These are phyloP conservation scores for Drosophila sordidula DNA, from an alignment of 2,888 invertebrate genomes.

Conservation along the genomic window DNA sequence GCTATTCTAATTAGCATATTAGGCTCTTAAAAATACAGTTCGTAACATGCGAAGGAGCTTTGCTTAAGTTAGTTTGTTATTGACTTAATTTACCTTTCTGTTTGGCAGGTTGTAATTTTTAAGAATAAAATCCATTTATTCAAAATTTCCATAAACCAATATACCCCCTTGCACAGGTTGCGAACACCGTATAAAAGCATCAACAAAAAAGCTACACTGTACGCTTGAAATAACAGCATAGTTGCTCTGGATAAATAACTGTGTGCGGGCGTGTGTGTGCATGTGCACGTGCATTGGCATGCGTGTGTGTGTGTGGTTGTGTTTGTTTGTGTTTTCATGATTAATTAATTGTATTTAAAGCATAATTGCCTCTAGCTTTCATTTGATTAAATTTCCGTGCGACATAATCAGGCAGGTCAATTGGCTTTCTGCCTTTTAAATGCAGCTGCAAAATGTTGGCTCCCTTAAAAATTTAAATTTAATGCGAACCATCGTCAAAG, in stretches of 20 bases:
- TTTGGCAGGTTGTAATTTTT: too few species aligned
- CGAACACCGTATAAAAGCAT: not conserved
- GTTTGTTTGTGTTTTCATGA: constrained; percentile 59
- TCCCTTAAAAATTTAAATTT: constrained; percentile 28
- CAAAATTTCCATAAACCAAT: not conserved
- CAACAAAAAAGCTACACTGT: constrained; percentile 40
- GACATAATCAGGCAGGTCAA: constrained; percentile 67
- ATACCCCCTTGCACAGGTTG: not conserved
- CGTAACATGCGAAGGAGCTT: too few species aligned
- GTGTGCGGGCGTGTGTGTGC: constrained; percentile 5
- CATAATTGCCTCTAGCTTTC: constrained; percentile 80
- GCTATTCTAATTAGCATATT: too few species aligned
- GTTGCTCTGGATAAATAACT: constrained; percentile 60
- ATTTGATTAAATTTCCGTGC: constrained; percentile 77
- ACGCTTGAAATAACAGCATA: constrained; percentile 73
- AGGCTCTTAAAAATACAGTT: too few species aligned
- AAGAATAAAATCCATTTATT: too few species aligned
- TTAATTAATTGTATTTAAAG: constrained; percentile 82
- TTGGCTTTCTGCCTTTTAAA: constrained; percentile 69
- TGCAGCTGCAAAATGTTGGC: constrained; percentile 21
- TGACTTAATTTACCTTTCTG: too few species aligned
- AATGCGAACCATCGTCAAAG: constrained; percentile 11
- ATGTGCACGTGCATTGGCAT: not conserved
- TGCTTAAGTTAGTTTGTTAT: too few species aligned
- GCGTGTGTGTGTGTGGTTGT: constrained; percentile 3